Percentiles rank a stretch among this genome's conserved stretches.
These are phyloP conservation scores for Mya arenaria DNA, from an alignment of 1,140 invertebrate species.

Conservation along the genomic window DNA sequence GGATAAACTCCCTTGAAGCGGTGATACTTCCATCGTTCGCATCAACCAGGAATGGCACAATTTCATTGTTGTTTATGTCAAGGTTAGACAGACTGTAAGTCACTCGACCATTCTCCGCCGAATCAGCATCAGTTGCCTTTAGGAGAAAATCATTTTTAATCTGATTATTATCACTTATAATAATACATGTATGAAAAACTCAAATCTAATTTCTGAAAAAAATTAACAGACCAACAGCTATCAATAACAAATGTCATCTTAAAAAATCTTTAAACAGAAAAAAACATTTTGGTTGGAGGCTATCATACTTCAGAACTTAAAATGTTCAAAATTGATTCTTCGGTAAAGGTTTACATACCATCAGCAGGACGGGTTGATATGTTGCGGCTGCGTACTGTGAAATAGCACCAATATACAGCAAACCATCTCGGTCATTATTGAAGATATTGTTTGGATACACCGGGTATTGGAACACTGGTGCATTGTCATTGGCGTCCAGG, in stretches of 20 bases:
- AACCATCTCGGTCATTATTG: too few species aligned
- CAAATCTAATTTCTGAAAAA: too few species aligned
- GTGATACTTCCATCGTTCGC: conserved; percentile 44
- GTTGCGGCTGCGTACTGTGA: background rate
- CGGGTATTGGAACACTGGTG: conserved; percentile 90
- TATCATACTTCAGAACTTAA: too few species aligned
- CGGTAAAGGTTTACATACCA: conserved; percentile 13
- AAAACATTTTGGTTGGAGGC: too few species aligned
- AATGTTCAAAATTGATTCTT: too few species aligned
- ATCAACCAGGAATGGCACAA: conserved; percentile 54
- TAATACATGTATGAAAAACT: too few species aligned
- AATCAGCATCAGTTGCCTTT: conserved; percentile 67
- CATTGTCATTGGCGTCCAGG: conserved; percentile 93
- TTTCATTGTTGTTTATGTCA: background rate
- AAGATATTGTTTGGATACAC: conserved; percentile 80
- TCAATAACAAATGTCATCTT: too few species aligned
- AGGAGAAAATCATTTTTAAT: too few species aligned
- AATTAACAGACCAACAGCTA: too few species aligned
- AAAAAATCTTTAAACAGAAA: too few species aligned
- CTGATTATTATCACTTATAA: too few species aligned
- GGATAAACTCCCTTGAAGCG: conserved; percentile 56
- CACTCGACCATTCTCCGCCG: conserved; percentile 58
- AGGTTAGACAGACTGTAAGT: conserved; percentile 22
- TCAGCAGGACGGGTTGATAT: background rate
- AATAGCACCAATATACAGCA: conserved; percentile 84